Evolutionary conservation across 2,888 invertebrate species (phyloP), one percentile per base, ranked within the genome.

Genomic region (Entomobrya proxima): DNA sequence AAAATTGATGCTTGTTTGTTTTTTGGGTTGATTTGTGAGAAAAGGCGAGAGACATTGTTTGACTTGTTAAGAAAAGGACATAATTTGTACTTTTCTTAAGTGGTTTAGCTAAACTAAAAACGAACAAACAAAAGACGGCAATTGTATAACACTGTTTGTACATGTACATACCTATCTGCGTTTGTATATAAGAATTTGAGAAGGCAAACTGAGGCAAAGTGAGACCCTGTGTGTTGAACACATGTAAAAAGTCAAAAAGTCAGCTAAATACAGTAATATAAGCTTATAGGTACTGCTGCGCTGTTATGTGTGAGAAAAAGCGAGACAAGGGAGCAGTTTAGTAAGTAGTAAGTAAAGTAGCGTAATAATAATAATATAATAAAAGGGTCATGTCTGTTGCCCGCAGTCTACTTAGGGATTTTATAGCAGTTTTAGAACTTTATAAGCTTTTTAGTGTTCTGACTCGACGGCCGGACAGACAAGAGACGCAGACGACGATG

Each of bases 1-100:
- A 78, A 78, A 64, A 82, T 75, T 81, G 74, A 81, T 81, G 72
- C 82, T 47, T 85, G 78, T 85, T 85, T 85, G 84, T 85, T 85
- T 75, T 64, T 85, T 85, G 78, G 78, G 78, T 78, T 85, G 84
- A 85, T 85, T 85, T 85, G 84, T 85, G 84, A 85, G 84, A 77
- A 76, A 84, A 85, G 84, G 84, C 84, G 84, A 85, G 84, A 85
- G 78, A 85, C 84, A 85, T 72, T 85, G 84, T 85, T 85, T 85
- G 78, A 67, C 84, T 85, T 77, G 84, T 85, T 85, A 78, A 47
- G 78, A 61, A 85, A 78, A 74, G 78, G 84, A 85, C 84, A 78
- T 85, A 85, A 85, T 85, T 85, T 85, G 84, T 85, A 85, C 78
- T 85, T 85, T 77, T 72, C 77, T 50, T 77, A 84, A 84, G 76